Evolutionary conservation across 1,140 invertebrate species (phyloP).

Genomic region (Panonychus citri): DNA sequence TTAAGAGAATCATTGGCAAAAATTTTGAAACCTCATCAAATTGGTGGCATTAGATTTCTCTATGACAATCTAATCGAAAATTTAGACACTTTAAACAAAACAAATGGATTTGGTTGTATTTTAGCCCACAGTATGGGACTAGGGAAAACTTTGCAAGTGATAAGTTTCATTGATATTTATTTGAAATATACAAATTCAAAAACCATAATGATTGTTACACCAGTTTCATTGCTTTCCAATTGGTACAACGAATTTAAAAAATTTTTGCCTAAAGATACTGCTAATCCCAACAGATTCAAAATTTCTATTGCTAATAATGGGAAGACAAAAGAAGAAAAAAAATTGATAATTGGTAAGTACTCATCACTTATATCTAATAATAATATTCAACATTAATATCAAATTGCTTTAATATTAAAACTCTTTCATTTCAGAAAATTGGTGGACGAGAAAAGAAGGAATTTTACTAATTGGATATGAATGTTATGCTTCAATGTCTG

Average conservation of each 20-base stretch:
- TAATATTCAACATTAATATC: too few species aligned
- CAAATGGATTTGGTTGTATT: conserved; percentile 58
- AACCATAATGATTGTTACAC: background rate
- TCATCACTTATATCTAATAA: too few species aligned
- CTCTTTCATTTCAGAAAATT: too few species aligned
- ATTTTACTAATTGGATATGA: background rate
- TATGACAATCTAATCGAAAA: conserved; percentile 85
- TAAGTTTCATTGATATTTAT: background rate
- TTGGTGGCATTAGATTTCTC: conserved; percentile 73
- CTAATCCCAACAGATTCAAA: background rate
- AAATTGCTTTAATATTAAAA: too few species aligned
- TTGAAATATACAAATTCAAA: background rate
- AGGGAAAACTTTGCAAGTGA: conserved; percentile 85
- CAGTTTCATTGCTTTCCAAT: background rate
- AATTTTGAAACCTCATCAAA: conserved; percentile 41
- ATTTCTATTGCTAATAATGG: background rate
- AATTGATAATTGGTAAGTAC: background rate
- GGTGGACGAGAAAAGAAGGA: background rate
- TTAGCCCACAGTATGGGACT: conserved; percentile 96
- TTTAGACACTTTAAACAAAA: conserved; percentile 40
- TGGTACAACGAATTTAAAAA: background rate
- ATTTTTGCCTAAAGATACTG: background rate
- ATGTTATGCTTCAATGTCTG: conserved; percentile 43
- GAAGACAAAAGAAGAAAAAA: background rate
- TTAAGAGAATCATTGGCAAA: too few species aligned